Evolutionary conservation across 2,113 vertebrate genomes (phyloP), one percentile per base, ranked within the genome.

Genomic region (Acanthochromis polyacanthus): DNA sequence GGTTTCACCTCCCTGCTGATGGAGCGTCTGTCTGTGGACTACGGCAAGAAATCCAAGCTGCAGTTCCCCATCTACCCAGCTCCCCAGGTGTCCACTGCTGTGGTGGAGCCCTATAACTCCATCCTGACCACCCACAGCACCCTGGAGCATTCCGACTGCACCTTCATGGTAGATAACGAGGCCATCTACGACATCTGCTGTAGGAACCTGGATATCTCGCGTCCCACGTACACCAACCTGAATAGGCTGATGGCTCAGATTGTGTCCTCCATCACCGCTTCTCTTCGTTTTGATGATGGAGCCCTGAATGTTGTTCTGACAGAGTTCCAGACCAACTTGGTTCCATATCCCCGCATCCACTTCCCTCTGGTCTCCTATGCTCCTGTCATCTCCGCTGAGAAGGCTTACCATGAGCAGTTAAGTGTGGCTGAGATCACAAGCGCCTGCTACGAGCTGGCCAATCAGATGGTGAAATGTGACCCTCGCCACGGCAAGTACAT

Each of bases 31-130:
- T 98, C 97, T 5, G 85, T 96, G 1, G 96, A 97, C 66, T 98
- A 97, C 0, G 96, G 96, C 69, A 98, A 96, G 90, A 97, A 97
- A 80, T 97, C 96, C 90, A 97, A 97, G 84, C 93, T 97, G 59
- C 96, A 97, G 86, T 97, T 97, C 88, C 95, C 96, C 70, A 95
- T 97, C 90, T 98, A 97, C 72, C 97, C 97, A 0, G 96, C 96
- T 74, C 90, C 89, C 62, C 92, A 92, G 71, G 90, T 91, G 58
- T 80, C 94, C 83, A 95, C 94, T 0, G 95, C 95, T 15, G 85
- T 95, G 40, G 95, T 95, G 30, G 95, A 96, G 72, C 95, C 94
- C 20, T 96, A 96, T 84, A 96, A 96, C 60, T 84, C 95, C 50
- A 87, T 96, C 86, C 93, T 96, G 70, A 95, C 95, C 89, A 96